Base-by-base conservation (phyloP, 2,113 vertebrate genomes). In the Crotalus helleri region DNA sequence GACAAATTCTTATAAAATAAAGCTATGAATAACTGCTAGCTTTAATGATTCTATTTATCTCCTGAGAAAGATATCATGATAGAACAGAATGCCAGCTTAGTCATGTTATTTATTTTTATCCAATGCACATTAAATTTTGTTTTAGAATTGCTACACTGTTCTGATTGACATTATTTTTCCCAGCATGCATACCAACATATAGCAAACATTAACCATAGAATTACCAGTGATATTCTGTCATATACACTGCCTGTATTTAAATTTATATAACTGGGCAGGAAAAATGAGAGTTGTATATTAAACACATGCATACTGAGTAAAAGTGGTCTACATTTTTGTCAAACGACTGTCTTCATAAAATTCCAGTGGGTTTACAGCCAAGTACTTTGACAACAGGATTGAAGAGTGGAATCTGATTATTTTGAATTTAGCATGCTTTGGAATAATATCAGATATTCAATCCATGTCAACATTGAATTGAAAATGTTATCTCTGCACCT, bases 401-500 rank as follows among this genome's bases (percentile, higher is more conserved):
- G n/a, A 6, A 4, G 46, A 57, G 57, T 57, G 24, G 2, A 74
- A 46, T 58, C 5, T 89, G 46, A 81, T 81, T 57, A 15, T 33
- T 64, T 46, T 91, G 8, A 57, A 91, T 91, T 12, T 11, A 58
- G 85, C 19, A 87, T 23, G 12, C 3, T 3, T 19, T 85, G 74
- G 19, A 44, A 3, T 44, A 19, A 12, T 39, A 54, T 10, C 55
- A 39, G 61, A 54, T 58, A 92, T 49, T 89, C 93, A 93, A 91
- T 57, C 15, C 93, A 44, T 94, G 90, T 91, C 11, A 44, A 93
- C 94, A 55, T 81, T 88, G 93, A 57, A 29, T 29, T 95, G 69
- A 90, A 94, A 85, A 5, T 89, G 3, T 57, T 87, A 64, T 51
- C 87, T 91, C 2, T 92, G 1, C 90, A 85, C 61, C 23, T 95